phyloP scores from a whole-genome alignment of 2,797 vertebrate genomes.

The Pseudochirops cupreus region DNA sequence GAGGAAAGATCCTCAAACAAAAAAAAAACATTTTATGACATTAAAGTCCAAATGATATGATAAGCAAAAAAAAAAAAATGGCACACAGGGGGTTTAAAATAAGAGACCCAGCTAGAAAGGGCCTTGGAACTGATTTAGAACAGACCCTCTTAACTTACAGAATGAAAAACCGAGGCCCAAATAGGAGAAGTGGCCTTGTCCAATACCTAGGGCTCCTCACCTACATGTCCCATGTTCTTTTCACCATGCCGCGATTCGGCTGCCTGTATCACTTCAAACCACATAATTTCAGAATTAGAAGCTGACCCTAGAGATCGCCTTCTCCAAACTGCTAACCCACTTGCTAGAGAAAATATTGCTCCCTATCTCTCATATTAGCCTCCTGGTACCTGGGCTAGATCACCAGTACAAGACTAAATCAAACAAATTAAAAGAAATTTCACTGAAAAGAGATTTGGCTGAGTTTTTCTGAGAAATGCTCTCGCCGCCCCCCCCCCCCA shows the following conservation, averaged over 20 bases:
- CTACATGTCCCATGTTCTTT: neutral
- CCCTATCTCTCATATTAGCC: neutral
- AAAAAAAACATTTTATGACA: conserved; percentile 25
- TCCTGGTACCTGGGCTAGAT: neutral
- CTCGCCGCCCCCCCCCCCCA: no score
- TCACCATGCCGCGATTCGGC: neutral
- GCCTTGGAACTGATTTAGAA: neutral
- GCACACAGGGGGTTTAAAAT: neutral
- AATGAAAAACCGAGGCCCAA: neutral
- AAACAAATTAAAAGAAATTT: neutral
- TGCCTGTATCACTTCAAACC: neutral
- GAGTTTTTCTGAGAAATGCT: neutral
- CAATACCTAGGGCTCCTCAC: neutral
- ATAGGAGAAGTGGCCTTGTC: neutral
- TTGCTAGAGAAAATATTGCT: neutral
- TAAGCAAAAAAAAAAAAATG: neutral
- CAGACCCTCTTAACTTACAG: neutral
- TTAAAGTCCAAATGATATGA: conserved; percentile 22
- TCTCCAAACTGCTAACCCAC: neutral
- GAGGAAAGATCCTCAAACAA: neutral
- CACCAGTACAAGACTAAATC: neutral
- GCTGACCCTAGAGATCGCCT: neutral
- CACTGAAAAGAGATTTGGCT: neutral
- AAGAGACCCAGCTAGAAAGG: neutral
- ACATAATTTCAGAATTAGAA: neutral